A percentile compares a stretch with the other conserved stretches of the same genome.
These are phyloP conservation scores for Muscina levida DNA, from an alignment of 2,888 invertebrate species.

Conservation along the genomic window DNA sequence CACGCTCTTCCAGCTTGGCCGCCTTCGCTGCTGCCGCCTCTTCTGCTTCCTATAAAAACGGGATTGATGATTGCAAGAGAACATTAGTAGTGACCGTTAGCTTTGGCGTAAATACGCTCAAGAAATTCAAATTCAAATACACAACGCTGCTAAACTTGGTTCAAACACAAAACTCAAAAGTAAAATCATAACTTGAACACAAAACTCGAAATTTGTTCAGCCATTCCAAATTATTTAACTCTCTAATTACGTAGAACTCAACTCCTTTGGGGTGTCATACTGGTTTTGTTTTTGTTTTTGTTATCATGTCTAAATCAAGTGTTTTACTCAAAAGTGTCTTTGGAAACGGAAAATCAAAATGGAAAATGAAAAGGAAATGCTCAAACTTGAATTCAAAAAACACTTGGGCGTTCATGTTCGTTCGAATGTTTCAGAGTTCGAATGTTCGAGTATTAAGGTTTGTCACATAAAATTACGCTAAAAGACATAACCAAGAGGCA, in stretches of 20 bases:
- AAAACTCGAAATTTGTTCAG: constrained; percentile 36
- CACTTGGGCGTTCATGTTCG: constrained; percentile 1
- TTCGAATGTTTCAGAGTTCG: constrained; percentile 6
- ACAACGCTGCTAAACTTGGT: constrained; percentile 15
- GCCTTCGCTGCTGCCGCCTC: constrained; percentile 86
- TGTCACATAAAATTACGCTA: constrained; percentile 48
- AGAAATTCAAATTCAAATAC: constrained; percentile 35
- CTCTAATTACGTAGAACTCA: constrained; percentile 22
- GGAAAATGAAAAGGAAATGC: constrained; percentile 20
- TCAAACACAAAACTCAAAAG: constrained; percentile 38
- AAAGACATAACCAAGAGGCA: constrained; percentile 46
- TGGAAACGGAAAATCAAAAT: constrained; percentile 38
- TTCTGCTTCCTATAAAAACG: constrained; percentile 87
- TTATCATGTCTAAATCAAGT: constrained; percentile 31
- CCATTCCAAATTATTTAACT: constrained; percentile 57
- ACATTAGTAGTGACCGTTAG: too few species aligned
- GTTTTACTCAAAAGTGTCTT: constrained; percentile 40
- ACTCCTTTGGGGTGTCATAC: neutral
- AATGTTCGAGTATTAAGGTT: constrained; percentile 15
- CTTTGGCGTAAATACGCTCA: too few species aligned
- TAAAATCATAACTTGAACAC: constrained; percentile 39
- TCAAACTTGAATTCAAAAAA: constrained; percentile 1
- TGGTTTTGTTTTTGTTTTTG: constrained; percentile 25
- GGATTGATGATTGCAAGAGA: constrained; percentile 3
- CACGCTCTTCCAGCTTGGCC: constrained; percentile 81